A percentile compares a stretch with the other conserved stretches of the same genome.
phyloP scores from a whole-genome alignment of 1,140 invertebrate species.

The Euura saliciscinereae region DNA sequence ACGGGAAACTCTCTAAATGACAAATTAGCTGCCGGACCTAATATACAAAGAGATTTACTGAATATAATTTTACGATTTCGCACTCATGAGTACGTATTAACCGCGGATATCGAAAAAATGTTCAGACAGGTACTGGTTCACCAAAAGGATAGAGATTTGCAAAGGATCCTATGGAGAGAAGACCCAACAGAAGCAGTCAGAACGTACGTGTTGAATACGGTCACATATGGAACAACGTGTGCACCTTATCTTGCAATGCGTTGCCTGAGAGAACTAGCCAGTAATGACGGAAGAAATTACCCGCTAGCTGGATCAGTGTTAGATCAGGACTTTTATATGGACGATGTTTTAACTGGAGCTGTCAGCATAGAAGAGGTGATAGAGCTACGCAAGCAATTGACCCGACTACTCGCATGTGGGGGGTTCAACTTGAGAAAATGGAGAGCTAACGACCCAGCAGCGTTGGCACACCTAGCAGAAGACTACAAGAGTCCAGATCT shows the following conservation, averaged over 20 bases:
- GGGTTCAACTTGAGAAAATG: conserved; percentile 42
- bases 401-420: conserved; percentile 29
- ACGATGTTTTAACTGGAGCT: conserved; percentile 40
- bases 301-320: conserved; percentile 28
- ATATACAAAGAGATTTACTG: conserved; percentile 15
- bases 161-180: conserved; percentile 42
- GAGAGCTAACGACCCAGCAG: conserved; percentile 36
- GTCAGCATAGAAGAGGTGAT: conserved; percentile 22
- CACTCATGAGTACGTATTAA: conserved; percentile 21
- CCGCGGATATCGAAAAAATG: conserved; percentile 40
- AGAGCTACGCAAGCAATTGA: conserved; percentile 30
- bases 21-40: conserved; percentile 14
- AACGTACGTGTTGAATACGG: conserved; percentile 40
- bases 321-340: conserved; percentile 29
- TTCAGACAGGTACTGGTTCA: conserved; percentile 39
- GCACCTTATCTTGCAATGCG: conserved; percentile 41
- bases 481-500: conserved; percentile 1
- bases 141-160: conserved; percentile 30
- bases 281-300: conserved; percentile 33
- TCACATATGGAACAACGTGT: conserved; percentile 48
- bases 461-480: conserved; percentile 29
- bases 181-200: conserved; percentile 20
- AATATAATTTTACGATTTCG: conserved; percentile 17
- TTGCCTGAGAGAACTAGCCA: conserved; percentile 38
- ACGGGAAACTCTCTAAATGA: conserved; percentile 24